Base-by-base conservation (phyloP, 2,113 vertebrate genomes). In the Irena cyanogastra region DNA sequence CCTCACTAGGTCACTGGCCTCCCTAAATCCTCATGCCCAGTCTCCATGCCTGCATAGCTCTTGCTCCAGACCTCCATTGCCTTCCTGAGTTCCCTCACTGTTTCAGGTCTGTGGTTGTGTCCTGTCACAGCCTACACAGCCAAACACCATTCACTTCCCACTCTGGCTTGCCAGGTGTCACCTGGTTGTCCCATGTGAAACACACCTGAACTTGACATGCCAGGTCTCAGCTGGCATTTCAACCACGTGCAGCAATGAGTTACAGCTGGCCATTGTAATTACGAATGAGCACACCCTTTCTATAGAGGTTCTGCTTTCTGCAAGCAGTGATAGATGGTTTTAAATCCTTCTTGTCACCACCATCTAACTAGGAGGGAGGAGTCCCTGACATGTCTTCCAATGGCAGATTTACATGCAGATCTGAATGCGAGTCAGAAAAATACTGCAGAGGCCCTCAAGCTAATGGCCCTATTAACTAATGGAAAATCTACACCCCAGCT, bases 281-380 rank as follows among this genome's bases (percentile, higher is more conserved):
- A 68, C 50, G 69, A 59, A 83, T 91, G 90, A 83, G 54, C 20
- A 88, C 68, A 77, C 39, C 37, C 39, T 70, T 90, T 93, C 45
- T 61, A 11, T 35, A 66, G 44, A 23, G 24, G 21, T n/a, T 78
- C 37, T 74, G 69, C 45, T 74, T 90, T 92, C 42, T 61, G 7
- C 27, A 59, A 82, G 42, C n/a, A 68, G 52, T 52, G 56, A 84
- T 28, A 35, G 41, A 69, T 61, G n/a, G 63, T 27, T 88, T 92
- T 59, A 90, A 90, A 92, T 75, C 50, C 39, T 77, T 88, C 45
- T 57, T 83, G 72, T 90, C 60, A 95, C 41, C 59, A 90, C 35
- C 39, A 88, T 30, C 50, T 42, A 61, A 21, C 22, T 60, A 27
- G 52, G 19, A 74, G 56, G 65, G 37, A 87, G 42, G 60, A 74